Base-by-base conservation (phyloP, 2,888 invertebrate species). In the Epistrophe eligans region DNA sequence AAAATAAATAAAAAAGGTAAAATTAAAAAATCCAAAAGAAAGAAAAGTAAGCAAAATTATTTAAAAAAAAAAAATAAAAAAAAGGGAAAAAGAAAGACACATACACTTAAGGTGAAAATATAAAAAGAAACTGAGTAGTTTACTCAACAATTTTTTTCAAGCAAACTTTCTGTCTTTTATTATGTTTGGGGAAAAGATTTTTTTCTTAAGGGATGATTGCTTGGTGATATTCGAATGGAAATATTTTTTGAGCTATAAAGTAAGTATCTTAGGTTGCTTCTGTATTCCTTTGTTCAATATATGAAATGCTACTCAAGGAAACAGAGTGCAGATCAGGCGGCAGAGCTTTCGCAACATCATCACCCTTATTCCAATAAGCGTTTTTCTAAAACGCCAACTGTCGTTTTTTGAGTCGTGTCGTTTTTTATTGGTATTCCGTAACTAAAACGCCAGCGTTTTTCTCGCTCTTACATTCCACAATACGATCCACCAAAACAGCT, bases 71-170 rank as follows among this genome's bases (percentile, higher is more conserved):
- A 40, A 6, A 6, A 35, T 17, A 66, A 72, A 77, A 60, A 83
- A 79, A 73, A 73, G 50, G 43, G 45, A 73, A 74, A 79, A 73
- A 77, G 64, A 58, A 81, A 57, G 52, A 52, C 52, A 24, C 50
- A 72, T 83, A 83, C 67, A 83, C 73, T 50, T 73, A 77, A 79
- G 79, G 45, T 74, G 70, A 74, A 84, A 84, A 84, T 79, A 84
- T 74, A 84, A 64, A 76, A 79, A 74, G 70, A 71, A 76, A 67
- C 40, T 79, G 74, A 76, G 84, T 79, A 55, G 71, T 71, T 74
- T 35, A 84, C 84, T 80, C 84, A 72, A 76, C 10, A 48, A 70
- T 67, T 71, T 80, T 84, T 84, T 84, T 84, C 84, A 84, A 84
- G 76, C 66, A 60, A 66, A 80, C 11, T 52, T 64, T 32, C n/a